Percentiles rank a stretch among this genome's conserved stretches.
phyloP scores from a whole-genome alignment of 2,888 invertebrate genomes.

The Ctenicera cuprea region DNA sequence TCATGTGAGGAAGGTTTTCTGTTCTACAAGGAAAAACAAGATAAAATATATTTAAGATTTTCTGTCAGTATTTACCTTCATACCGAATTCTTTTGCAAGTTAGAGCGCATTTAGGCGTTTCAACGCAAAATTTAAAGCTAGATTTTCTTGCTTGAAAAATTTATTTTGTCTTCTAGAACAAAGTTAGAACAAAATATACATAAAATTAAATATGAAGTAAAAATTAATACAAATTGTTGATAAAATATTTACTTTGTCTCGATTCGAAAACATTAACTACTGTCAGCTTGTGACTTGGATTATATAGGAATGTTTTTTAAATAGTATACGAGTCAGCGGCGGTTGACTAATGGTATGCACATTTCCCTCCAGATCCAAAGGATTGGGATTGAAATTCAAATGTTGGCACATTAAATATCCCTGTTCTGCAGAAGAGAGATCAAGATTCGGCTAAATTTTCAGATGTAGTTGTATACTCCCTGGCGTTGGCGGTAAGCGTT shows the following conservation, averaged over 20 bases:
- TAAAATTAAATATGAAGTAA: conserved; percentile 8
- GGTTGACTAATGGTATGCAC: too few relatives aligned
- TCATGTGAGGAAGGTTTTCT: conserved; percentile 50
- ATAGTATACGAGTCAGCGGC: too few relatives aligned
- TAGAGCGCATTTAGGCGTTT: not conserved
- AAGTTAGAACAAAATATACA: conserved; percentile 12
- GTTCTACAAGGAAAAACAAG: conserved; percentile 47
- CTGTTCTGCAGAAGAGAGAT: too few relatives aligned
- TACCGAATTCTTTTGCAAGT: conserved; percentile 54
- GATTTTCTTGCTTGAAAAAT: not conserved
- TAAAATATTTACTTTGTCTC: conserved; percentile 38
- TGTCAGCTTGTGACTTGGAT: conserved; percentile 35
- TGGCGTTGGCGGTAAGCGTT: too few relatives aligned
- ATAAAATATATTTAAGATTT: conserved; percentile 47
- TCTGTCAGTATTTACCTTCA: conserved; percentile 60
- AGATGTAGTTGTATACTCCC: too few relatives aligned
- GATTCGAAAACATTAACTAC: conserved; percentile 43
- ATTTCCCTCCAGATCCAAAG: too few relatives aligned
- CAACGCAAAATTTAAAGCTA: conserved; percentile 18
- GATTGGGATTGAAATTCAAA: too few relatives aligned
- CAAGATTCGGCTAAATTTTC: too few relatives aligned
- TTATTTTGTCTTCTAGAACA: conserved; percentile 2
- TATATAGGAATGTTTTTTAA: not conserved
- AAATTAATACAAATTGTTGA: conserved; percentile 21
- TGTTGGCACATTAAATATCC: too few relatives aligned